Base-by-base conservation (phyloP, 1,140 invertebrate species). In the Hycleus cichorii region DNA sequence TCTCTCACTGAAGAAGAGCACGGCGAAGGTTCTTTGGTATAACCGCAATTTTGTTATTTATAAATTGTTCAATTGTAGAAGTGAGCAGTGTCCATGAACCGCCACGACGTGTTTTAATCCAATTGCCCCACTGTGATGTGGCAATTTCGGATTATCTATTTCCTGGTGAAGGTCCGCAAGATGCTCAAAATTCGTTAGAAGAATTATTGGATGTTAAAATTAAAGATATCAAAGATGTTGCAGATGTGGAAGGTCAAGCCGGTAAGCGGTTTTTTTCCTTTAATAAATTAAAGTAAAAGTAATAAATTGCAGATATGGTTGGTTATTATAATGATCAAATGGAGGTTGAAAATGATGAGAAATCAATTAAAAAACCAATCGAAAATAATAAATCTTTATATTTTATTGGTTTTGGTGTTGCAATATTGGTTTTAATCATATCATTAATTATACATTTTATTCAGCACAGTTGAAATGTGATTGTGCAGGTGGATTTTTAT, bases 81-180 rank as follows among this genome's bases (percentile, higher is more conserved):
- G 82, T 83, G 70, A 75, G 85, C 72, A 84, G 84, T 70, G 66
- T 91, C 64, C 83, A 91, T 69, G 89, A 91, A 71, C 87, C 88
- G 24, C 90, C 90, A 3, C 76, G 89, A 44, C 75, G 90, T 64
- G 87, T 91, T 2, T 77, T 90, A 50, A 83, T 89, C 4, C 78
- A 81, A 25, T 69, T 89, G 6, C 81, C 83, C 27, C 76, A 81
- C 25, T 83, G 80, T 32, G 77, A 80, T 58, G 71, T 92, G 18
- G 83, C 83, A 18, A 77, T 92, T 5, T 90, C 87, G 49, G 89
- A 92, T 73, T 93, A 93, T 73, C 73, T 91, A 42, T 93, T 91
- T 69, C 89, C 88, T 54, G 89, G 89, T 5, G 90, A 93, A 76
- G 85, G 84, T 2, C 79, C 84, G 0, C 80, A 83, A 45, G 89